Evolutionary conservation across 2,797 vertebrate species (phyloP).

Genomic region (Platyrinchus mystaceus): DNA sequence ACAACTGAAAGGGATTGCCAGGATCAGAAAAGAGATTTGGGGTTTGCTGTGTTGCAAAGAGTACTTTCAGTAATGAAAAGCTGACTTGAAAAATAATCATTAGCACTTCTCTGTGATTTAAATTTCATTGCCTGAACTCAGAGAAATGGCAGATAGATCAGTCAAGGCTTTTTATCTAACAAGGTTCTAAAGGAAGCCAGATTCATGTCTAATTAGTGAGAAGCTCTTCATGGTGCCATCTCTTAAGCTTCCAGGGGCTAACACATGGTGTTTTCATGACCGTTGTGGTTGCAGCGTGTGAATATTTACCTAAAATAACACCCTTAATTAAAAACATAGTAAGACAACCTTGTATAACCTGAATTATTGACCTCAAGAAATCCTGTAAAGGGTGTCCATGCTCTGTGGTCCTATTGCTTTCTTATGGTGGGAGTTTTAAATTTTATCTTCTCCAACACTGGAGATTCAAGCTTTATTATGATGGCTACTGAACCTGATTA

Average conservation of each 20-base stretch:
- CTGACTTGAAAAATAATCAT: conserved; percentile 44
- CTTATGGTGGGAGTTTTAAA: not conserved
- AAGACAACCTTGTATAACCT: not conserved
- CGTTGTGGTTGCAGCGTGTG: not conserved
- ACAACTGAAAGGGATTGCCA: not conserved
- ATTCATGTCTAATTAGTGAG: conserved; percentile 30
- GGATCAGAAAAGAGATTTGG: not conserved
- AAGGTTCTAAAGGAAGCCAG: not conserved
- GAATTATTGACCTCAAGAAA: not conserved
- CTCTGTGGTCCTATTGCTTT: not conserved
- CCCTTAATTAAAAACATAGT: not conserved
- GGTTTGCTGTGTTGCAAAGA: not conserved
- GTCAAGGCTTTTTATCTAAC: conserved; percentile 46
- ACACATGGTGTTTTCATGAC: not conserved
- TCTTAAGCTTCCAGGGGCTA: not conserved
- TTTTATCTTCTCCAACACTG: not conserved
- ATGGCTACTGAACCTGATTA: not conserved
- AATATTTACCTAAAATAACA: conserved; percentile 29
- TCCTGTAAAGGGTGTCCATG: not conserved
- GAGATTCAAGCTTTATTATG: not conserved
- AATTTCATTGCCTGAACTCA: conserved; percentile 34
- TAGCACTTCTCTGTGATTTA: conserved; percentile 54
- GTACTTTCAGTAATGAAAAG: conserved; percentile 26
- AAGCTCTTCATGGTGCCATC: not conserved
- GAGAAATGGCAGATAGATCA: conserved; percentile 45